A percentile compares a stretch with the other conserved stretches of the same genome.
Evolutionary conservation across 1,140 invertebrate species (phyloP).

Genomic region (Drosophila miranda): DNA sequence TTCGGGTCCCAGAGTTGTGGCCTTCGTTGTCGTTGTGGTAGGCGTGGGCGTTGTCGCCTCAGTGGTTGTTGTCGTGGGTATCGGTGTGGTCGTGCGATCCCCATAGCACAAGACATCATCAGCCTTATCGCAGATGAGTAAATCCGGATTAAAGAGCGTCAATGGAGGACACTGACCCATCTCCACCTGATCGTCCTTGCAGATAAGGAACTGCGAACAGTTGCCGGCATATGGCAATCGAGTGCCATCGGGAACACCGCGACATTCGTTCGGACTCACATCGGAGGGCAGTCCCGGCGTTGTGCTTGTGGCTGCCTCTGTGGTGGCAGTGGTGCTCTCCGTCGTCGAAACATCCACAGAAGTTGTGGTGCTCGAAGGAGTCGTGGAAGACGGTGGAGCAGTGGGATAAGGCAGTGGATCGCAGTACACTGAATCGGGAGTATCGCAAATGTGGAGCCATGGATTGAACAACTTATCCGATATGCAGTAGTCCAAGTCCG

Average conservation of each 20-base stretch:
- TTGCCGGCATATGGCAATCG: constrained; percentile 57
- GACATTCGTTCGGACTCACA: constrained; percentile 50
- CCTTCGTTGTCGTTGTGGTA: constrained; percentile 20
- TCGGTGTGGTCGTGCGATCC: constrained; percentile 56
- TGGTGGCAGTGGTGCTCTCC: constrained; percentile 1
- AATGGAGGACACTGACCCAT: constrained; percentile 39
- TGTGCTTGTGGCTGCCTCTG: constrained; percentile 21
- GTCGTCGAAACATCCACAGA: constrained; percentile 17
- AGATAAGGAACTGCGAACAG: constrained; percentile 57
- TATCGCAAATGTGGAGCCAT: constrained; percentile 59
- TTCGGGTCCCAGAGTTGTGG: constrained; percentile 45
- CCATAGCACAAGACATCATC: constrained; percentile 53
- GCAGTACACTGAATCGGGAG: constrained; percentile 55
- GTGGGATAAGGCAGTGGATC: constrained; percentile 43
- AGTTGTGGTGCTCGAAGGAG: constrained; percentile 12
- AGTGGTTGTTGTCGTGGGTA: constrained; percentile 37
- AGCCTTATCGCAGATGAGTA: constrained; percentile 52
- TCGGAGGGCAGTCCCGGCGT: constrained; percentile 46
- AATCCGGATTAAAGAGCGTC: constrained; percentile 58
- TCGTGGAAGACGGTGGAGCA: constrained; percentile 6
- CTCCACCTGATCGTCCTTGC: constrained; percentile 36
- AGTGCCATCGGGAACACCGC: constrained; percentile 15
- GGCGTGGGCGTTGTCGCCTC: constrained; percentile 21
- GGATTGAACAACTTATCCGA: constrained; percentile 58
- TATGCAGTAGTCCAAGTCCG: constrained; percentile 50